These are phyloP conservation scores for Philereme transversata DNA, from an alignment of 2,888 invertebrate species.

Conservation along the genomic window DNA sequence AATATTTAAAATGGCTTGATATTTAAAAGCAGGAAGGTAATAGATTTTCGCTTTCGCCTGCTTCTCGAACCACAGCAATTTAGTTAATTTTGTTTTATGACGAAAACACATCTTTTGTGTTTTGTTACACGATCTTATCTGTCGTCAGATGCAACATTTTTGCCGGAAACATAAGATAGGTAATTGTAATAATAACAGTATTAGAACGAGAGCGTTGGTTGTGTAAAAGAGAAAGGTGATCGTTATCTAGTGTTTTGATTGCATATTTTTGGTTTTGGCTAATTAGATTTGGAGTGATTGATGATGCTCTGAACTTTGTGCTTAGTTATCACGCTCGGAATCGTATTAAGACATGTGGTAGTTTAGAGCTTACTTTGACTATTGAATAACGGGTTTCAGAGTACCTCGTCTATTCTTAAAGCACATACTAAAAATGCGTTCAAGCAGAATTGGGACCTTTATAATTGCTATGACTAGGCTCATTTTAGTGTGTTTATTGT, in stretches of 20 bases:
- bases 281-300: slow-evolving; percentile 41
- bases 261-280: slow-evolving; percentile 36
- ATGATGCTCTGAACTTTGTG: slow-evolving; percentile 1
- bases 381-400: too few relatives aligned
- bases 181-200: slow-evolving; percentile 43
- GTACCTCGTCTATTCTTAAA: too few relatives aligned
- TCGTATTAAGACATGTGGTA: too few relatives aligned
- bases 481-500: too few relatives aligned
- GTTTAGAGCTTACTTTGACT: too few relatives aligned
- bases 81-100: slow-evolving; percentile 34
- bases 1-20: too few relatives aligned
- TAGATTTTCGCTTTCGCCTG: slow-evolving; percentile 12
- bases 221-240: slow-evolving; percentile 54
- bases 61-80: slow-evolving; percentile 19
- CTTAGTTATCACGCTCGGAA: too few relatives aligned
- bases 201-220: slow-evolving; percentile 32
- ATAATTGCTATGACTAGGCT: too few relatives aligned
- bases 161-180: slow-evolving; percentile 35
- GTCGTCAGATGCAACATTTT: slow-evolving; percentile 26
- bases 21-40: too few relatives aligned
- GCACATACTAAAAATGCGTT: too few relatives aligned
- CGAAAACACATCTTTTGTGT: slow-evolving; percentile 41
- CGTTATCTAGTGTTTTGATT: slow-evolving; percentile 44
- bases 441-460: too few relatives aligned
- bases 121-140: slow-evolving; percentile 40